Evolutionary conservation across 2,797 vertebrate genomes (phyloP).

Genomic region (Nannoperca obscura): DNA sequence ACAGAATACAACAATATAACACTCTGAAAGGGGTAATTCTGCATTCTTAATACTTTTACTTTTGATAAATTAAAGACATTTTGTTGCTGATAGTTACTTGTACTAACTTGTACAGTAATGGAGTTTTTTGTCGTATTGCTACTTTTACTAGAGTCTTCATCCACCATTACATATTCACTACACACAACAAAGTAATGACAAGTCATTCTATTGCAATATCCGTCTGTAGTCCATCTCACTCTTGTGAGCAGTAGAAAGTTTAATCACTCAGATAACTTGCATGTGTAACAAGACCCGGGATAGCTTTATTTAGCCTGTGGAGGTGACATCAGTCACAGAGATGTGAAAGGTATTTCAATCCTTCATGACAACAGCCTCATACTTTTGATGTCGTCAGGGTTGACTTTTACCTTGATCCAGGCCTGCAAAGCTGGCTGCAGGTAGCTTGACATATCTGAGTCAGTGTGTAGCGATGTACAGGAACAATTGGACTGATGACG

Average conservation of each 20-base stretch:
- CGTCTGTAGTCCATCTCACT: constrained; percentile 21
- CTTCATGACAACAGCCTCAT: constrained; percentile 64
- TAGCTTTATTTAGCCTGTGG: constrained; percentile 73
- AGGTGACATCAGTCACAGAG: constrained; percentile 77
- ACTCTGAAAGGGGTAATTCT: background rate
- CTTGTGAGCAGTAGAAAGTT: constrained; percentile 49
- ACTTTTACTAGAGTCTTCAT: background rate
- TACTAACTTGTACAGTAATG: background rate
- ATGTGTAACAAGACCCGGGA: constrained; percentile 72
- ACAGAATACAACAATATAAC: background rate
- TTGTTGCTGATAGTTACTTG: background rate
- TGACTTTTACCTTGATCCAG: constrained; percentile 50
- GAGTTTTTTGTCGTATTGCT: constrained; percentile 5
- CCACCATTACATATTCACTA: background rate
- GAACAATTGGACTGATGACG: constrained; percentile 51
- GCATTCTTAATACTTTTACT: background rate
- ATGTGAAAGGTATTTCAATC: constrained; percentile 75
- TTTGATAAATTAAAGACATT: background rate
- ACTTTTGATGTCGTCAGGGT: constrained; percentile 59
- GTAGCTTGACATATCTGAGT: constrained; percentile 54
- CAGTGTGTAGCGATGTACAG: constrained; percentile 43
- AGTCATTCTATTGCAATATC: background rate
- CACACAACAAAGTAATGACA: constrained; percentile 1
- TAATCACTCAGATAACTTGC: constrained; percentile 70
- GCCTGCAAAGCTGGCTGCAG: constrained; percentile 43